Percentiles rank a stretch among this genome's conserved stretches.
Conservation (phyloP, 1,140 invertebrate genomes). For the Brachionus koreanus region DNA sequence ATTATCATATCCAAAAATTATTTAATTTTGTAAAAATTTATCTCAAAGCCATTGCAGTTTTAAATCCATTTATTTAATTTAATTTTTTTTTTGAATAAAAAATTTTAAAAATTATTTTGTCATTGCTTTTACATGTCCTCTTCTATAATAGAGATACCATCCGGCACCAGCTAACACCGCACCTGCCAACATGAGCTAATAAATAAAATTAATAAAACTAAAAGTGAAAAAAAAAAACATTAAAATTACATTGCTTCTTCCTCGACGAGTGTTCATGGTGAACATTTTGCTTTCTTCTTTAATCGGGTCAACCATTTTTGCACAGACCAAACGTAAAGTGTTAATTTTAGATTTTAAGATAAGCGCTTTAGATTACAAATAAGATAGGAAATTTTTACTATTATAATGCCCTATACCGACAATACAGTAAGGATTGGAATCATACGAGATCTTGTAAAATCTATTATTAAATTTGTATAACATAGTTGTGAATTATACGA, state of each 20-base stretch:
- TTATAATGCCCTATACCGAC: background rate
- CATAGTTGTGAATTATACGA: conserved; percentile 25
- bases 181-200: background rate
- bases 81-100: conserved; percentile 10
- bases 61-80: conserved; percentile 22
- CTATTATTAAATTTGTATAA: conserved; percentile 19
- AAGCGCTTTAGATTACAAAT: background rate
- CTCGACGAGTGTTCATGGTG: background rate
- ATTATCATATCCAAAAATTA: conserved; percentile 4
- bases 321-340: background rate
- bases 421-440: background rate
- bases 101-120: background rate
- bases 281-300: conserved; percentile 16
- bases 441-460: background rate
- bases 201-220: background rate
- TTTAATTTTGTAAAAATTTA: conserved; percentile 14
- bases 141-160: background rate
- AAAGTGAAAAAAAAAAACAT: no score
- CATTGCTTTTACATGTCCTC: background rate
- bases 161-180: background rate
- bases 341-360: conserved; percentile 6
- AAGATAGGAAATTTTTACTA: background rate
- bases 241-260: background rate
- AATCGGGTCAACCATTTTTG: background rate
- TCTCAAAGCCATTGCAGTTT: background rate